Conservation (phyloP, 1,140 invertebrate species). For the Tribolium madens region DNA sequence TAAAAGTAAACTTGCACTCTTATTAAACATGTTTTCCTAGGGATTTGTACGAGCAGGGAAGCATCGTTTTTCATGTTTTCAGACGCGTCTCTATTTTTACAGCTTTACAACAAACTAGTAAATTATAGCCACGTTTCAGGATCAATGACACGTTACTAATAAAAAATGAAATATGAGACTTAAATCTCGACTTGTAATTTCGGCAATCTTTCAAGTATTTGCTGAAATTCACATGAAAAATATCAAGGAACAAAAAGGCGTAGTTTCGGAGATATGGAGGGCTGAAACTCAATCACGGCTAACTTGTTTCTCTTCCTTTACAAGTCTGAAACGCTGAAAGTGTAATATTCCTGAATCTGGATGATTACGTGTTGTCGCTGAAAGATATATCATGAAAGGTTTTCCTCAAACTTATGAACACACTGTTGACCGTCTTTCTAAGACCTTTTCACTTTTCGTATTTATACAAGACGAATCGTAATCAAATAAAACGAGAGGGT, state of each 20-base stretch:
- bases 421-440: constrained; percentile 20
- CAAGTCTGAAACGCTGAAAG: constrained; percentile 28
- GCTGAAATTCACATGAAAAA: background rate
- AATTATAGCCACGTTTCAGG: background rate
- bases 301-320: constrained; percentile 37
- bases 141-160: background rate
- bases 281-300: constrained; percentile 29
- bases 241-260: background rate
- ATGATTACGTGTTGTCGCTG: constrained; percentile 31
- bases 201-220: background rate
- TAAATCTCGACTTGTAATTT: no score
- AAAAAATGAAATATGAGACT: background rate
- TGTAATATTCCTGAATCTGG: constrained; percentile 34
- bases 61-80: constrained; percentile 34
- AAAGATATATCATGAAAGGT: constrained; percentile 39
- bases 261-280: no score
- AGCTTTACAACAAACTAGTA: constrained; percentile 23
- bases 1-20: background rate
- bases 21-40: constrained; percentile 13
- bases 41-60: constrained; percentile 19
- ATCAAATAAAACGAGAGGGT: background rate
- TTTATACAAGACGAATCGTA: background rate
- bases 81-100: constrained; percentile 23
- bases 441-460: background rate
- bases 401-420: constrained; percentile 13